These are phyloP conservation scores for Labeo calbasu DNA, from an alignment of 2,797 vertebrate species.

Conservation along the genomic window DNA sequence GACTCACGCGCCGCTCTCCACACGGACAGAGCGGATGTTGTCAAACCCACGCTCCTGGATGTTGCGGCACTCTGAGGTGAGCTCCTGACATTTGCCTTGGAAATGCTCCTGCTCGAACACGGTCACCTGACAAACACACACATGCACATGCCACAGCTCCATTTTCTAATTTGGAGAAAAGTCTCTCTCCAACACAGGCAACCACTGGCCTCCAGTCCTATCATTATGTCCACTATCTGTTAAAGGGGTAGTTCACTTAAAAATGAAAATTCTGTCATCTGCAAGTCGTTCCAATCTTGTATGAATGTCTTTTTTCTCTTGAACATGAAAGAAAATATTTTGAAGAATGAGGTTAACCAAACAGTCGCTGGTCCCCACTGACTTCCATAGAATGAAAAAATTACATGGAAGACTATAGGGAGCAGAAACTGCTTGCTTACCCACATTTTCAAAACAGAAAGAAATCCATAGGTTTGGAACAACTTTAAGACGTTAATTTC, in stretches of 20 bases:
- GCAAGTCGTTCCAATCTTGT: not conserved
- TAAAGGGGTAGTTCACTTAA: not conserved
- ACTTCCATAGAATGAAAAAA: not conserved
- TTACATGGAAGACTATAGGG: not conserved
- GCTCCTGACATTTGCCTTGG: slow-evolving; percentile 74
- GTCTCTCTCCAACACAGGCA: not conserved
- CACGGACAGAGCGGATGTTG: slow-evolving; percentile 75
- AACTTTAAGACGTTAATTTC: not conserved
- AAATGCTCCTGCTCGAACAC: slow-evolving; percentile 75
- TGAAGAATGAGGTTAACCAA: not conserved
- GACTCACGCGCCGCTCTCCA: slow-evolving; percentile 78
- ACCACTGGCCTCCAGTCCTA: not conserved
- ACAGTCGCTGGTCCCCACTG: not conserved
- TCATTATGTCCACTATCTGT: not conserved
- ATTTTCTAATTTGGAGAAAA: slow-evolving; percentile 12
- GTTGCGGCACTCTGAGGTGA: slow-evolving; percentile 75
- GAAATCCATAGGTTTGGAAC: not conserved
- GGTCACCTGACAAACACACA: slow-evolving; percentile 65
- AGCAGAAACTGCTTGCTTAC: not conserved
- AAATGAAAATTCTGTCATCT: not conserved
- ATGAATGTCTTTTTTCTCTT: not conserved
- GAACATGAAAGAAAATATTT: not conserved
- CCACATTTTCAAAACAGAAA: not conserved
- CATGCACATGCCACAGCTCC: not conserved
- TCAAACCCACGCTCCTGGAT: slow-evolving; percentile 75